Percentiles rank a stretch among this genome's conserved stretches.
Evolutionary conservation across 64 coral and sea anemone species (phyloP).

Genomic region (Dendrophyllia cribrosa): DNA sequence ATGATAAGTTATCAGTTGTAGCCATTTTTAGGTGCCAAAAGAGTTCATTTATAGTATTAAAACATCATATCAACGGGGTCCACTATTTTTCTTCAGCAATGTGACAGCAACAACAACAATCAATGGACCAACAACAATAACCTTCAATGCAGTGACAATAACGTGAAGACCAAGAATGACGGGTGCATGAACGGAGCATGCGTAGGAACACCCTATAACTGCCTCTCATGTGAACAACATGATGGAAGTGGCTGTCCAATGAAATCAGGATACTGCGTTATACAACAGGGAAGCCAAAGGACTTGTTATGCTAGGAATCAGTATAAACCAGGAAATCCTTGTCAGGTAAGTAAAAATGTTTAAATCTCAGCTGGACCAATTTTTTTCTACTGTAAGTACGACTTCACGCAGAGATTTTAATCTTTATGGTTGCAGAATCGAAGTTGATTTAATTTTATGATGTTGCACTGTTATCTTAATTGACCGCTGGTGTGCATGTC

Average conservation of each 20-base stretch:
- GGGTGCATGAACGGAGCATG: constrained; percentile 54
- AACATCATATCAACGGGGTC: neutral
- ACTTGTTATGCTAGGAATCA: constrained; percentile 45
- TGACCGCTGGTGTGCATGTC: too few species aligned
- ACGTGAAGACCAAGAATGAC: constrained; percentile 66
- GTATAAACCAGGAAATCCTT: constrained; percentile 52
- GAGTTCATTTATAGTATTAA: neutral
- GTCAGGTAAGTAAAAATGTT: constrained; percentile 38
- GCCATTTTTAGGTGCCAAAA: too few species aligned
- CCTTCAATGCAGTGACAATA: constrained; percentile 65
- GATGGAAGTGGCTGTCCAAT: constrained; percentile 58
- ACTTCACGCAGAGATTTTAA: too few species aligned
- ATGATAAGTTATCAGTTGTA: too few species aligned
- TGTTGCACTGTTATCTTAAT: too few species aligned
- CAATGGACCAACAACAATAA: constrained; percentile 74
- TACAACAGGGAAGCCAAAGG: neutral
- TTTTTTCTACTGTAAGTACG: too few species aligned
- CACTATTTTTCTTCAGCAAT: constrained; percentile 45
- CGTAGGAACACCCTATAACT: constrained; percentile 46
- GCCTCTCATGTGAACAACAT: constrained; percentile 60
- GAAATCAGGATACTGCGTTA: constrained; percentile 49
- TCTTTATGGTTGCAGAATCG: too few species aligned
- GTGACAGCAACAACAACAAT: constrained; percentile 43
- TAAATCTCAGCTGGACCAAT: too few species aligned
- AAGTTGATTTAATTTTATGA: too few species aligned